Evolutionary conservation across 2,888 invertebrate genomes (phyloP), one percentile per base, ranked within the genome.

Genomic region (Drosophila anomalata): DNA sequence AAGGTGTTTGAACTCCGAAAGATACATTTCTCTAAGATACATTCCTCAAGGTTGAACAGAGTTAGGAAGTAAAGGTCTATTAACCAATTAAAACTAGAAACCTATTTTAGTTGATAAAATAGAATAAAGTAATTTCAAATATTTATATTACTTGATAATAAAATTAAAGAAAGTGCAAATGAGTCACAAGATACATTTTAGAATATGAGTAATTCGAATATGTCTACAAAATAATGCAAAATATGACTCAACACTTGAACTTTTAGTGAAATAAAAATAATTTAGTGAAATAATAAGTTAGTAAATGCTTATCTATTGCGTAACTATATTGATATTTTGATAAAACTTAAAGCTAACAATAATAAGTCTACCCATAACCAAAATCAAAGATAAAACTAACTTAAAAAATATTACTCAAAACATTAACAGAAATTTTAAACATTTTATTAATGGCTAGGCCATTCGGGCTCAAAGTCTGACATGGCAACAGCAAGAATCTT

Each of bases 401-500:
- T 29, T 2, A 3, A 6, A 29, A 29, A 29, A 29, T 8, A 24
- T 24, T 24, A 5, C 29, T 29, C 9, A 8, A 2, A 29, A 29
- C 1, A 9, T 29, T 0, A 9, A 29, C 2, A 8, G 8, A 8
- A 29, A 29, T 29, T 29, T 29, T 9, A 29, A 0, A 29, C 8
- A 29, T 33, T 33, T 33, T 33, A 33, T 33, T 54, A 42, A 42
- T 17, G 36, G 46, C 9, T 29, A 9, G 6, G 36, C 29, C 36
- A 47, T 22, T 46, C 14, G 12, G 36, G 22, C 17, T 33, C 31
- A 1, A 9, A 7, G 46, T 26, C 36, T 26, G 20, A 42, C 48
- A 24, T 48, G 8, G 61, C 48, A 60, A 60, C 47, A 47, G n/a
- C 11, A 22, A 3, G 7, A 31, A 48, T 11, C 41, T 3, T 42